phyloP scores from a whole-genome alignment of 2,888 invertebrate species.

The Rhimphoctona megacephalus region DNA sequence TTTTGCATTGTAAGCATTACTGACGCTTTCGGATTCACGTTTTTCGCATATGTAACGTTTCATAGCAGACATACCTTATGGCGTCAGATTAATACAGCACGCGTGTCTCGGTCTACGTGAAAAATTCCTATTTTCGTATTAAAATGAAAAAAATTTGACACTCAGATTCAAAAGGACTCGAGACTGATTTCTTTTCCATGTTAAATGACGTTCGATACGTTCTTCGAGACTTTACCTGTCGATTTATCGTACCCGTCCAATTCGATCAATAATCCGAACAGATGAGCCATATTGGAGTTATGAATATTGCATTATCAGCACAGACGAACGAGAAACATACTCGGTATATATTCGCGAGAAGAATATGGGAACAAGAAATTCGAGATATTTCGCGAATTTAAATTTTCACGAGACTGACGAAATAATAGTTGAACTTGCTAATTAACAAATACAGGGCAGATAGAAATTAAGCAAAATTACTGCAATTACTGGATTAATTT shows the following conservation, averaged over 20 bases:
- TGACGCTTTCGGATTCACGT: slow-evolving; percentile 11
- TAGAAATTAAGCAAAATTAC: background rate
- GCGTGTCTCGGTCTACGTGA: slow-evolving; percentile 10
- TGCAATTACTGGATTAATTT: background rate
- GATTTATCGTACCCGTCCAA: slow-evolving; percentile 62
- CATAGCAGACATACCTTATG: slow-evolving; percentile 31
- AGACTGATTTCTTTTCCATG: background rate
- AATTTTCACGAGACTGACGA: background rate
- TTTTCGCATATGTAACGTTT: slow-evolving; percentile 25
- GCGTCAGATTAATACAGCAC: slow-evolving; percentile 52
- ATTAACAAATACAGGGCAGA: background rate
- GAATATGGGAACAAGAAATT: background rate
- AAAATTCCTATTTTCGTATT: background rate
- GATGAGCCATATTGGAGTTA: slow-evolving; percentile 77
- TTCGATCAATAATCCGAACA: slow-evolving; percentile 75
- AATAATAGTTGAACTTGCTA: background rate
- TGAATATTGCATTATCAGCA: slow-evolving; percentile 75
- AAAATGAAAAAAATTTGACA: background rate
- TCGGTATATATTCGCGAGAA: slow-evolving; percentile 9
- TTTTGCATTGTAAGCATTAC: background rate
- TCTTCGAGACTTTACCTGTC: background rate
- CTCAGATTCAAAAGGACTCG: slow-evolving; percentile 1
- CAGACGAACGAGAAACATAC: slow-evolving; percentile 35
- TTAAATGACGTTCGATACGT: background rate
- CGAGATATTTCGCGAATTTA: background rate